These are phyloP conservation scores for Boloria selene DNA, from an alignment of 2,888 invertebrate species.

Conservation along the genomic window DNA sequence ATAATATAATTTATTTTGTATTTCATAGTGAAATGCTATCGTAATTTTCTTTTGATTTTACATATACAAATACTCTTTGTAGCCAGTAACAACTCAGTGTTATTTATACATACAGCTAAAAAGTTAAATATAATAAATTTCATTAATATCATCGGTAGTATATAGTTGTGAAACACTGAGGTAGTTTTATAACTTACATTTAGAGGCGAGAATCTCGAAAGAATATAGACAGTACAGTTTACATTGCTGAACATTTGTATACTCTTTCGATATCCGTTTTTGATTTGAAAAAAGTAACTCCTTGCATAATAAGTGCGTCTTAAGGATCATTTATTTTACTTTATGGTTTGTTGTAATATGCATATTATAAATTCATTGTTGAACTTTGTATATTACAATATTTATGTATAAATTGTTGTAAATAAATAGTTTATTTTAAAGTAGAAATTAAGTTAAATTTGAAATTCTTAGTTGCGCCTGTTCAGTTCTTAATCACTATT, in stretches of 20 bases:
- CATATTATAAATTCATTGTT: conserved; percentile 51
- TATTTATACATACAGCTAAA: too few relatives aligned
- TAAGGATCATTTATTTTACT: conserved; percentile 16
- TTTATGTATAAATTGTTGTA: conserved; percentile 74
- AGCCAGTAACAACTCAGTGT: conserved; percentile 24
- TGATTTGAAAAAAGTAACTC: too few relatives aligned
- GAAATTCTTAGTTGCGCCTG: conserved; percentile 41
- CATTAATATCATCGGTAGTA: not conserved
- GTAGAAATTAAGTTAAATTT: conserved; percentile 45
- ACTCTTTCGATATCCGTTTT: too few relatives aligned
- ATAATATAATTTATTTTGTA: conserved; percentile 28
- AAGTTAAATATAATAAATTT: not conserved
- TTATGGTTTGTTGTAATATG: conserved; percentile 35
- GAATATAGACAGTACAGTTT: too few relatives aligned
- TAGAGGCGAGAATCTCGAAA: too few relatives aligned
- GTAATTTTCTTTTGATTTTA: not conserved
- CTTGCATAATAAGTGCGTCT: not conserved
- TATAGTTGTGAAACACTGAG: not conserved
- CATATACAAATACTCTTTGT: conserved; percentile 17
- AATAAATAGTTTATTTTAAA: conserved; percentile 76
- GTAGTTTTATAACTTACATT: too few relatives aligned
- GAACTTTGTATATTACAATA: conserved; percentile 68
- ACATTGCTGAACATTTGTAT: too few relatives aligned
- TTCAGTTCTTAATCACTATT: conserved; percentile 27
- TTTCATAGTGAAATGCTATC: conserved; percentile 13